Evolutionary conservation across 92 coral and sea anemone species (phyloP).

Genomic region (Muricea muricata): DNA sequence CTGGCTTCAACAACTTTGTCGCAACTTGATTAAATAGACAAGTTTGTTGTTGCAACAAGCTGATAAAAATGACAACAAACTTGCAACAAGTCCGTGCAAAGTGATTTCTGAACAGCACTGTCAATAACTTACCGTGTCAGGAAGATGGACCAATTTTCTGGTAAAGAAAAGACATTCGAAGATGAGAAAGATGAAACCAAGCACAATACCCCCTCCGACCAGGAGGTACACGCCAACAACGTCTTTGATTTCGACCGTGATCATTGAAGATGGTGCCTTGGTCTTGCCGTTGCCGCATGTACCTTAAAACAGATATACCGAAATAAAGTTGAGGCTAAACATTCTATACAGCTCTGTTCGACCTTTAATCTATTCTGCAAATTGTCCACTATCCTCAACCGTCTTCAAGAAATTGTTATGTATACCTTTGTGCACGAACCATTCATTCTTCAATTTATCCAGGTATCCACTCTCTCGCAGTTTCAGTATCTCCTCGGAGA

Average conservation of each 20-base stretch:
- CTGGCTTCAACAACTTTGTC: too few relatives aligned
- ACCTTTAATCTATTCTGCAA: too few relatives aligned
- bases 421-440: conserved; percentile 74
- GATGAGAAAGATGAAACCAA: conserved; percentile 1
- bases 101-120: too few relatives aligned
- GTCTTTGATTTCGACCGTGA: neutral
- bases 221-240: conserved; percentile 12
- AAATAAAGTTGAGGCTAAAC: too few relatives aligned
- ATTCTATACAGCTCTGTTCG: too few relatives aligned
- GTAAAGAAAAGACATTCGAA: conserved; percentile 13
- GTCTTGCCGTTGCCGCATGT: neutral
- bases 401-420: too few relatives aligned
- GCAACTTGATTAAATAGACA: too few relatives aligned
- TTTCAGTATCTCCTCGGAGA: conserved; percentile 75
- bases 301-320: neutral
- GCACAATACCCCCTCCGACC: conserved; percentile 4
- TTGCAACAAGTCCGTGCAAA: too few relatives aligned
- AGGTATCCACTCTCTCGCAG: conserved; percentile 75
- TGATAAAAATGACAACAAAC: too few relatives aligned
- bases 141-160: neutral
- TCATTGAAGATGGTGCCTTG: neutral
- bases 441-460: conserved; percentile 71
- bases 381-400: too few relatives aligned
- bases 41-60: too few relatives aligned
- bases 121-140: neutral